Conservation (phyloP, 2,888 invertebrate species). For the Odiellus spinosus region DNA sequence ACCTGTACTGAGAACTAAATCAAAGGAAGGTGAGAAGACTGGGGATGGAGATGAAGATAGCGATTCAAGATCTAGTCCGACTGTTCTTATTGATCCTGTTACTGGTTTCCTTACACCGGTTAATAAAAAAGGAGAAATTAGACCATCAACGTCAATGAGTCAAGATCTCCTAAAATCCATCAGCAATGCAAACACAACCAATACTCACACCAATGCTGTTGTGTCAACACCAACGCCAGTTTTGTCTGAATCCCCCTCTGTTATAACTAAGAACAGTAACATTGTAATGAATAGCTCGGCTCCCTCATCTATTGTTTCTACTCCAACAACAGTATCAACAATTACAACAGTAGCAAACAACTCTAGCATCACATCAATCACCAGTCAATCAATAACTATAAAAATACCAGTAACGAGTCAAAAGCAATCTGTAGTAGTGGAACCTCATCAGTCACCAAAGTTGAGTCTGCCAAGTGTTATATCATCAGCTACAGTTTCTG, state of each 20-base stretch:
- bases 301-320: neutral
- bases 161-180: too few relatives aligned
- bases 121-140: slow-evolving; percentile 33
- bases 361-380: neutral
- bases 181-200: too few relatives aligned
- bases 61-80: slow-evolving; percentile 30
- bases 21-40: slow-evolving; percentile 5
- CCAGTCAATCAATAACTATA: too few relatives aligned
- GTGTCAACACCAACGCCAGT: too few relatives aligned
- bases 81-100: slow-evolving; percentile 53
- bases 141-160: too few relatives aligned
- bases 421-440: neutral
- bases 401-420: neutral
- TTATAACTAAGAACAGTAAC: too few relatives aligned
- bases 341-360: slow-evolving; percentile 1
- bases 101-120: slow-evolving; percentile 49
- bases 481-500: slow-evolving; percentile 6
- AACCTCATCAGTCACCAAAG: slow-evolving; percentile 1
- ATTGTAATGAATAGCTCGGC: neutral
- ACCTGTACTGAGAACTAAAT: neutral
- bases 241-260: too few relatives aligned
- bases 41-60: slow-evolving; percentile 12
- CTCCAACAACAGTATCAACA: slow-evolving; percentile 6
- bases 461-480: neutral
- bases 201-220: too few relatives aligned